phyloP scores from a whole-genome alignment of 2,113 vertebrate genomes.

The Chlamydotis undulata region DNA sequence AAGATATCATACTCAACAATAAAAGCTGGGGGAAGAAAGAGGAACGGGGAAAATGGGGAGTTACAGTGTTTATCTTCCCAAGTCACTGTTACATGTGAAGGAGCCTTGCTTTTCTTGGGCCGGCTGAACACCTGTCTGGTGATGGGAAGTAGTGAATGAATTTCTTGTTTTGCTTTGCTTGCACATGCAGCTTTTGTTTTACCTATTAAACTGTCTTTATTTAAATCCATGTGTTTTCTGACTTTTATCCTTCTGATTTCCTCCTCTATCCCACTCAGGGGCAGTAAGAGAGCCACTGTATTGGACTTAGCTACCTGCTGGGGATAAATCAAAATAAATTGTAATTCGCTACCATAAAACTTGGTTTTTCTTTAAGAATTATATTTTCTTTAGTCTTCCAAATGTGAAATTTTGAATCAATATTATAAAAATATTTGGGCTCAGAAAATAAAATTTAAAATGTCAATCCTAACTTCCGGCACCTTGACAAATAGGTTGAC shows the following conservation, averaged over 20 bases:
- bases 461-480: background rate
- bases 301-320: background rate
- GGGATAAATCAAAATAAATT: background rate
- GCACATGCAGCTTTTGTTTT: background rate
- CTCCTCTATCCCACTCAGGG: rapidly evolving
- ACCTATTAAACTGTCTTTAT: background rate
- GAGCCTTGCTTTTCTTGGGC: background rate
- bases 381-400: background rate
- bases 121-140: background rate
- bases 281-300: rapidly evolving
- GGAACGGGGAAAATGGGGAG: background rate
- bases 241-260: background rate
- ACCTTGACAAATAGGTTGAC: background rate
- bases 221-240: background rate
- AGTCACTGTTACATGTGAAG: rapidly evolving
- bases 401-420: background rate
- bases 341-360: background rate
- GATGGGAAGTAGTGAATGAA: rapidly evolving
- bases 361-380: background rate
- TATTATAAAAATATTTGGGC: background rate
- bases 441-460: background rate
- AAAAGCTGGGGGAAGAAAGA: background rate
- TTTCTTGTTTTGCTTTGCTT: background rate
- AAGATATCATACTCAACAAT: rapidly evolving
- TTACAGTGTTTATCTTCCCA: background rate